phyloP scores from a whole-genome alignment of 2,797 vertebrate species.

The Cynopterus sphinx region DNA sequence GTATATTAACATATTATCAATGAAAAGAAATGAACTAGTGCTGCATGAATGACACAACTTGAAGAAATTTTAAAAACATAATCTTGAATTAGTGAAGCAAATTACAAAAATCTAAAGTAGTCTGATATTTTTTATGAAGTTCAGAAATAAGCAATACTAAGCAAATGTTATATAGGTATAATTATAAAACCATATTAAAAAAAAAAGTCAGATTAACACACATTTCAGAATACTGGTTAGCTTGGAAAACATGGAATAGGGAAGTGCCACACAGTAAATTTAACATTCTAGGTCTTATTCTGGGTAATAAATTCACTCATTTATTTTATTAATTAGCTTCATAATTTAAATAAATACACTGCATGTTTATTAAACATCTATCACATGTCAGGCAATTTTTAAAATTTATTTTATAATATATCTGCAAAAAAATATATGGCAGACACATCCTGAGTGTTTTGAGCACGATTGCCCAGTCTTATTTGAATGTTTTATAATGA shows the following conservation, averaged over 20 bases:
- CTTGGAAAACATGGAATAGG: not conserved
- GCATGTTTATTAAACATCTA: not conserved
- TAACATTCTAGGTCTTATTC: not conserved
- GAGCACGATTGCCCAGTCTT: not conserved
- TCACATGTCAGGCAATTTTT: not conserved
- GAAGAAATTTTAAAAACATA: not conserved
- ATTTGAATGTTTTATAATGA: not conserved
- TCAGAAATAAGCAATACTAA: conserved; percentile 12
- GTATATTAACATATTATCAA: not conserved
- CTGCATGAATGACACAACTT: not conserved
- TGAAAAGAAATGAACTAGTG: not conserved
- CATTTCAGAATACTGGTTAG: not conserved
- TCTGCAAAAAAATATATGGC: not conserved
- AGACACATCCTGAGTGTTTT: not conserved
- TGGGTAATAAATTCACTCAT: not conserved
- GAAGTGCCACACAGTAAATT: not conserved
- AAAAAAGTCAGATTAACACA: not conserved
- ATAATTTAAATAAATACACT: not conserved
- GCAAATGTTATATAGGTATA: not conserved
- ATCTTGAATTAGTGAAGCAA: not conserved
- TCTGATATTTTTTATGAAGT: not conserved
- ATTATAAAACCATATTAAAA: not conserved
- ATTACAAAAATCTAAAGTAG: not conserved
- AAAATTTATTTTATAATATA: not conserved
- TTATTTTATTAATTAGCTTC: not conserved